Base-by-base conservation (phyloP, 2,888 invertebrate genomes). In the Listrodromus nycthemerus region DNA sequence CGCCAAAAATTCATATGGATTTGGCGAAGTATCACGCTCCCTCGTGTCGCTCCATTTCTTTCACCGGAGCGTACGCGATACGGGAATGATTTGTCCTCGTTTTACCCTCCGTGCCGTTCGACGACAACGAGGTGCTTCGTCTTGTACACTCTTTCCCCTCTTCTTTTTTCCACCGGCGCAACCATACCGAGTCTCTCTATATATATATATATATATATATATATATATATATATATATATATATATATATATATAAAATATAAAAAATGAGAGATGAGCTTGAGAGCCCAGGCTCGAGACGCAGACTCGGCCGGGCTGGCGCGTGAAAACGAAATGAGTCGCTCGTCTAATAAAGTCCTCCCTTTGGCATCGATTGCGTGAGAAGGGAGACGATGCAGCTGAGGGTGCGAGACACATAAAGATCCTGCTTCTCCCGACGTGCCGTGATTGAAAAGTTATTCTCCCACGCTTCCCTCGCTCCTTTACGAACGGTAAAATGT, bases 371-470 rank as follows among this genome's bases (percentile, higher is more conserved):
- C 77, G 76, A 73, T 81, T 67, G 48, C 21, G 63, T 63, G 52
- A 74, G 33, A 55, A 21, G 48, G 48, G 41, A 2, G 33, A 58
- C 7, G 16, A 27, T 13, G 27, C 8, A 16, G 37, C 41, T 30
- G 73, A 73, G 27, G n/a, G 41, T 45, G 66, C 61, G 77, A 76
- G n/a, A 41, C 63, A 61, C n/a, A 67, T 21, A 61, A 65, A 13
- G 33, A 48, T 61, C 58, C 50, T 41, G 21, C 52, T 52, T 19
- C 27, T 45, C 24, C 24, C 52, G 37, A 21, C 45, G 45, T 33
- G 77, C 30, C 45, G 61, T 69, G 78, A 82, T 82, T 82, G 82
- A 82, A 82, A 78, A 82, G 77, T 63, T 78, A 69, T 73, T 63
- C 58, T 21, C 8, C 24, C 67, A n/a, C n/a, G n/a, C 27, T 16